Evolutionary conservation across 2,113 vertebrate genomes (phyloP).

Genomic region (Scytalopus superciliaris): DNA sequence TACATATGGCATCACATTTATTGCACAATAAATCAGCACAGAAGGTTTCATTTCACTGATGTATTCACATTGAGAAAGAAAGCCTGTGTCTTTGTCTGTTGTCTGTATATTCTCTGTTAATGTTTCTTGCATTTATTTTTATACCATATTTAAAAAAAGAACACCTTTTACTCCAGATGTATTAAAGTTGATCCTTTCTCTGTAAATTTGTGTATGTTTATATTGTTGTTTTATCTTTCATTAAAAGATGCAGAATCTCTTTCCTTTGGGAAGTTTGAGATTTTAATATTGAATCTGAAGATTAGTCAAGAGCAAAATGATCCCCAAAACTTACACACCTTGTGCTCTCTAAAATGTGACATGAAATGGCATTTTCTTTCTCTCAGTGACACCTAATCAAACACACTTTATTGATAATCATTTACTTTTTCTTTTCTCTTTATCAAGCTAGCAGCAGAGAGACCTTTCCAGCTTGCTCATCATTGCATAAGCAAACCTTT

Average conservation of each 20-base stretch:
- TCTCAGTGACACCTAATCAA: conserved; percentile 58
- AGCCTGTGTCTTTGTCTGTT: conserved; percentile 78
- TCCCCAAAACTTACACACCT: background rate
- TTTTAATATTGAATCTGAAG: conserved; percentile 49
- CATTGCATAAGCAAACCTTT: background rate
- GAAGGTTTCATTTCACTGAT: conserved; percentile 84
- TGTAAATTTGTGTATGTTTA: conserved; percentile 87
- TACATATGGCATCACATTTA: conserved; percentile 85
- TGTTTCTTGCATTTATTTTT: conserved; percentile 98
- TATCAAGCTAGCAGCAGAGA: conserved; percentile 32
- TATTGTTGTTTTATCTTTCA: conserved; percentile 85
- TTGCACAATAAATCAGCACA: conserved; percentile 87
- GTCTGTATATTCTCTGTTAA: conserved; percentile 87
- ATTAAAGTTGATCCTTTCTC: conserved; percentile 90
- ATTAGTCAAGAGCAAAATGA: conserved; percentile 18
- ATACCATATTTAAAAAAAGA: conserved; percentile 94
- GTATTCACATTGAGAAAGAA: conserved; percentile 81
- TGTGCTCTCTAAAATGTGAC: conserved; percentile 41
- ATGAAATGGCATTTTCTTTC: conserved; percentile 63
- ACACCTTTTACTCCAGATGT: conserved; percentile 94
- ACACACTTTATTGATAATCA: conserved; percentile 18
- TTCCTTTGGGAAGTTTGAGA: conserved; percentile 70
- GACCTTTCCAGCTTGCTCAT: conserved; percentile 39
- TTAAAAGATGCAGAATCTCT: conserved; percentile 82
- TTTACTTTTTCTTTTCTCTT: conserved; percentile 48